Base-by-base conservation (phyloP, 2,797 vertebrate species). In the Heteromormyrus szaboi region DNA sequence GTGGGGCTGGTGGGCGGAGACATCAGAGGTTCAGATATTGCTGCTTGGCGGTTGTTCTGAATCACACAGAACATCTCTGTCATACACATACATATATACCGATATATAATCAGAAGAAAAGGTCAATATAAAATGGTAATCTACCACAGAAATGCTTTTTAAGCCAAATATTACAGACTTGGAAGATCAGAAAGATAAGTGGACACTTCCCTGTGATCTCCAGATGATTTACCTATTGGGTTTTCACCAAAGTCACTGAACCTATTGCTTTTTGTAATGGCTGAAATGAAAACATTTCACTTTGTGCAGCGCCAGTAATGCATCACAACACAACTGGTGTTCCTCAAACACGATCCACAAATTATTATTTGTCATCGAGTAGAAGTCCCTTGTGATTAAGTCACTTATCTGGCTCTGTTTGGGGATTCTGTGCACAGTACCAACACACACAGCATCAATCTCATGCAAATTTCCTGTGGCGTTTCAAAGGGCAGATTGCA, bases 1-100 rank as follows among this genome's bases (percentile, higher is more conserved):
- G 98, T 0, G 98, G 98, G 72, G 98, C 98, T 99, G 95, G 0
- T 48, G 56, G 59, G 25, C 11, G n/a, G 41, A 88, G 59, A 84
- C 11, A 19, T 17, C 19, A 46, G 25, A 0, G 29, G 22, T 17
- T 51, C 22, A 79, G 33, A 37, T 19, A 25, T 29, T 83, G 46
- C 9, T 56, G 4, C 50, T 50, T 88, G 53, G 53, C 0, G 19
- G 44, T 48, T 85, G 56, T 25, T 81, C 33, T 9, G 1, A 50
- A 72, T 54, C 50, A 22, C 51, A 83, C 79, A 83, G 25, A 25
- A 86, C 22, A 50, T 54, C 51, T 19, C 84, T 86, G 51, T 86
- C 9, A 54, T 19, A 48, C 17, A 22, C 19, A 48, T 22, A 83
- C 44, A 46, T 83, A 46, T 83, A n/a, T 37, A 41, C 37, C 6